These are phyloP conservation scores for Ctena decussata DNA, from an alignment of 2,888 invertebrate species.

Conservation along the genomic window DNA sequence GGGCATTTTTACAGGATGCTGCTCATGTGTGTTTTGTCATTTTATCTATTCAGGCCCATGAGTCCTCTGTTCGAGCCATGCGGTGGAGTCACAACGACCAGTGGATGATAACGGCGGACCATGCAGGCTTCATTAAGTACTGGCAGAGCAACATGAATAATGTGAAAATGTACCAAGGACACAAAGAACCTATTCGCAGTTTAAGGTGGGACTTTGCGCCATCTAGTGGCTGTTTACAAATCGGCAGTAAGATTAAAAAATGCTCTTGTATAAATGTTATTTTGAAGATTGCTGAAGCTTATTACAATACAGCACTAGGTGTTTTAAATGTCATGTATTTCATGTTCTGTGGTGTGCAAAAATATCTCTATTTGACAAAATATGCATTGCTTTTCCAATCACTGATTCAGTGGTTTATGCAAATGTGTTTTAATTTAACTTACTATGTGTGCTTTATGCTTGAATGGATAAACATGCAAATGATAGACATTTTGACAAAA, in stretches of 20 bases:
- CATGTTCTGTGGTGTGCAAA: not conserved
- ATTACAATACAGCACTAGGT: not conserved
- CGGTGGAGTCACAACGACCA: conserved; percentile 99
- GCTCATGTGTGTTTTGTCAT: too few species aligned
- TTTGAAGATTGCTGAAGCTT: not conserved
- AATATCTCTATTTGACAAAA: not conserved
- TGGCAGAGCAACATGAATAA: conserved; percentile 99
- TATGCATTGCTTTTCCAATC: not conserved
- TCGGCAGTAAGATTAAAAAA: conserved; percentile 54
- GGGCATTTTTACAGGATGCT: too few species aligned
- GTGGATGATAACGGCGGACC: conserved; percentile 99
- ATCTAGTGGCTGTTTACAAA: conserved; percentile 37
- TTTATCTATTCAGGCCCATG: conserved; percentile 99
- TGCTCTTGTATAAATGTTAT: not conserved
- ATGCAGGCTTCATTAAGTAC: conserved; percentile 99
- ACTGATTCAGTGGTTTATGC: too few species aligned
- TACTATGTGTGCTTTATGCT: too few species aligned
- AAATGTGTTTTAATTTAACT: too few species aligned
- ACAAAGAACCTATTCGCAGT: conserved; percentile 99
- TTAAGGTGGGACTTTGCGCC: conserved; percentile 91
- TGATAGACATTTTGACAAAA: too few species aligned
- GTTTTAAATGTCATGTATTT: not conserved
- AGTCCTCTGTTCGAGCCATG: conserved; percentile 99
- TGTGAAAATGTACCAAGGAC: conserved; percentile 99
- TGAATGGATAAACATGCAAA: too few species aligned